phyloP scores from a whole-genome alignment of 2,113 vertebrate species.

The Capricornis sumatraensis region DNA sequence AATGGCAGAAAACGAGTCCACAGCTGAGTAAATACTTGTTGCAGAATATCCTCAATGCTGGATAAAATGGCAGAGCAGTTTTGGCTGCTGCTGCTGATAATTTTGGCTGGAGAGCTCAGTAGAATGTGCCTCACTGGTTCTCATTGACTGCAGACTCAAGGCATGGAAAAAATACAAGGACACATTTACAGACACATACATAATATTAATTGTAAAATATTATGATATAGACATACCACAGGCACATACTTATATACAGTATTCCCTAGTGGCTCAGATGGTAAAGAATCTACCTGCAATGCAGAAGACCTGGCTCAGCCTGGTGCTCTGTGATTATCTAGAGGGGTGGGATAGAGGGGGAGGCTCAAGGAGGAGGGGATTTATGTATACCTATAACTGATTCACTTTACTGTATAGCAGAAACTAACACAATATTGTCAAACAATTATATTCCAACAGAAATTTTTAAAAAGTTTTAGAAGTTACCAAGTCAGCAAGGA shows the following conservation, averaged over 20 bases:
- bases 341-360: not conserved
- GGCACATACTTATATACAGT: not conserved
- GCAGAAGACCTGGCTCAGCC: not conserved
- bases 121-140: not conserved
- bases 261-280: not conserved
- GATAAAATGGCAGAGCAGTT: not conserved
- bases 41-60: not conserved
- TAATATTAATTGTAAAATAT: not conserved
- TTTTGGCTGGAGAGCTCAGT: not conserved
- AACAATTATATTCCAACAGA: not conserved
- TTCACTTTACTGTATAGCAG: not conserved
- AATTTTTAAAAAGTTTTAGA: not conserved
- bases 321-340: not conserved
- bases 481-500: not conserved
- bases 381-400: not conserved
- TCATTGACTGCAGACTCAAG: not conserved
- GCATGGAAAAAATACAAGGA: not conserved
- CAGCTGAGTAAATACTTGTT: constrained; percentile 36
- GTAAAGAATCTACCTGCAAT: not conserved
- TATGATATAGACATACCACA: not conserved
- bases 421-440: not conserved
- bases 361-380: not conserved
- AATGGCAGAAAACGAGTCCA: constrained; percentile 10
- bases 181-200: not conserved
- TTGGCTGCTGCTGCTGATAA: not conserved